A percentile compares a stretch with the other conserved stretches of the same genome.
phyloP scores from a whole-genome alignment of 2,797 vertebrate genomes.

The Manis pentadactyla region DNA sequence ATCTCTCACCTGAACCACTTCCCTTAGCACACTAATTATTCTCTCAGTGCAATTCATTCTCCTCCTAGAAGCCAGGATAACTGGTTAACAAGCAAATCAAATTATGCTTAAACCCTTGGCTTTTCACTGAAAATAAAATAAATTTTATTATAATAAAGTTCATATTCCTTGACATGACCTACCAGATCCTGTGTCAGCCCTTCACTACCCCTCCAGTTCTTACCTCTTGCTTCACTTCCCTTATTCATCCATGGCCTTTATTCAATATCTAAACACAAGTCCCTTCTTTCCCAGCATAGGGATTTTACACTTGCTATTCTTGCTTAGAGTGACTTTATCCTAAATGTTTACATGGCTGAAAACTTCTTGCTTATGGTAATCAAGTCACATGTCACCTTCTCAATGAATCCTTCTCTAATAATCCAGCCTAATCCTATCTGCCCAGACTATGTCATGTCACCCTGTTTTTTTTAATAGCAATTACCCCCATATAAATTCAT shows the following conservation, averaged over 20 bases:
- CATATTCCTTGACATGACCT: not conserved
- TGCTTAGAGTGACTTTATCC: not conserved
- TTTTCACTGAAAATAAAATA: not conserved
- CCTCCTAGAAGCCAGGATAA: not conserved
- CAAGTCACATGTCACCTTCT: not conserved
- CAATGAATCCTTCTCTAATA: not conserved
- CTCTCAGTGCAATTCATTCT: not conserved
- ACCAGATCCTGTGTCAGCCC: not conserved
- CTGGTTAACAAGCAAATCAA: not conserved
- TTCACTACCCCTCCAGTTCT: not conserved
- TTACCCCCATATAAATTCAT: not conserved
- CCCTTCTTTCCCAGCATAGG: not conserved
- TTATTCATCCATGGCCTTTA: not conserved
- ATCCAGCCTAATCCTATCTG: not conserved
- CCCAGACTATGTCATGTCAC: not conserved
- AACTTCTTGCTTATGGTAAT: not conserved
- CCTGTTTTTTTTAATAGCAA: not conserved
- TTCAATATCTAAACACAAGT: not conserved
- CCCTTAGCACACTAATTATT: not conserved
- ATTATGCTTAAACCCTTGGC: not conserved
- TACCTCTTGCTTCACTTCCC: not conserved
- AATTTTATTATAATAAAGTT: not conserved
- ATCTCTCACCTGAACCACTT: not conserved
- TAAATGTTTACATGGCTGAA: not conserved
- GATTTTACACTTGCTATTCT: not conserved